Evolutionary conservation across 2,888 invertebrate genomes (phyloP).

Genomic region (Drosophila gaucha): DNA sequence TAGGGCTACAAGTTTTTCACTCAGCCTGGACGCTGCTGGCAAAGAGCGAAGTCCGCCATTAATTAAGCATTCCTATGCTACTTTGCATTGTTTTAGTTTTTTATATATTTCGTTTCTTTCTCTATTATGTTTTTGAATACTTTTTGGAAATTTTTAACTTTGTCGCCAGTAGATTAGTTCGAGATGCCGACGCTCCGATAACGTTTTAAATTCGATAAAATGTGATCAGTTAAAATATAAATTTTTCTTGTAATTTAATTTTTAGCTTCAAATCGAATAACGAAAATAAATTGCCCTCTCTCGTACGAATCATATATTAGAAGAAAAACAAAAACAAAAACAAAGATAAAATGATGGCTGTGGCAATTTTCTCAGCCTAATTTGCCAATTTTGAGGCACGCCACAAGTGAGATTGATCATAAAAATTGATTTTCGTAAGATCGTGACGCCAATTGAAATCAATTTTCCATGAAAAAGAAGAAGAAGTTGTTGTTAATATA

Average conservation of each 20-base stretch:
- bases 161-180: constrained; percentile 43
- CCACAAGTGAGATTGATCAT: constrained; percentile 72
- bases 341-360: constrained; percentile 23
- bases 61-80: constrained; percentile 68
- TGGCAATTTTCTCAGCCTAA: constrained; percentile 66
- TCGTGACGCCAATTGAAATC: constrained; percentile 78
- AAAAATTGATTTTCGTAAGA: constrained; percentile 71
- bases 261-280: constrained; percentile 24
- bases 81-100: constrained; percentile 45
- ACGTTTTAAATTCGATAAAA: constrained; percentile 59
- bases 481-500: constrained; percentile 64
- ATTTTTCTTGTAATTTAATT: constrained; percentile 51
- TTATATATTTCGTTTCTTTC: constrained; percentile 29
- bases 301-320: no score
- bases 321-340: constrained; percentile 14
- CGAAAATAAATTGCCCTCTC: constrained; percentile 62
- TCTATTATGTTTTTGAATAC: constrained; percentile 27
- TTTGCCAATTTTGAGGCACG: constrained; percentile 73
- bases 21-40: constrained; percentile 15
- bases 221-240: constrained; percentile 56
- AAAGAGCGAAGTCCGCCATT: constrained; percentile 45
- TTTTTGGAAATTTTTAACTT: constrained; percentile 59
- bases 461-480: constrained; percentile 58
- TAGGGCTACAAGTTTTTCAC: constrained; percentile 64
- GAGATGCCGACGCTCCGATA: constrained; percentile 70